A percentile compares a stretch with the other conserved stretches of the same genome.
phyloP scores from a whole-genome alignment of 2,797 vertebrate genomes.

The Myotis vivesi region DNA sequence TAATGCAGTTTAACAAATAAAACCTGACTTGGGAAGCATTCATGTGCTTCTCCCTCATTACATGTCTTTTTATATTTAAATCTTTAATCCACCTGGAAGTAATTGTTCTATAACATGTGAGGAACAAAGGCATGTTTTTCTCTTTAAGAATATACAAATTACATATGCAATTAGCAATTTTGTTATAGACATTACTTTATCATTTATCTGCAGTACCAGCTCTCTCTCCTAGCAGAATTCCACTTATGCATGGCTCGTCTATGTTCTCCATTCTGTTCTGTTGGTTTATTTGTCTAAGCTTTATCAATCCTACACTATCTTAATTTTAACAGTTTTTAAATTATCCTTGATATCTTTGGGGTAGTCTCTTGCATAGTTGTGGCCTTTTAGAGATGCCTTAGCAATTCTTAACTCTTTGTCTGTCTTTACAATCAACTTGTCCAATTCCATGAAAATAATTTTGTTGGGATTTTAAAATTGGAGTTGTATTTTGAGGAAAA shows the following conservation, averaged over 20 bases:
- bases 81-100: background rate
- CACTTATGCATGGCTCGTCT: background rate
- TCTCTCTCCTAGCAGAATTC: background rate
- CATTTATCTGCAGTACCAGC: background rate
- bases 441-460: background rate
- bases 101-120: background rate
- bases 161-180: background rate
- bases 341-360: background rate
- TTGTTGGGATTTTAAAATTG: background rate
- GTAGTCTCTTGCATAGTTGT: background rate
- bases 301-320: background rate
- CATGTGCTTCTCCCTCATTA: background rate
- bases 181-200: background rate
- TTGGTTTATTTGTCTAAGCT: background rate
- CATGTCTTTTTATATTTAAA: background rate
- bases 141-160: background rate
- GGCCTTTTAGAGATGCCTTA: background rate
- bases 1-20: background rate
- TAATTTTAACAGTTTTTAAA: constrained; percentile 13
- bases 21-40: background rate
- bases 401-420: background rate
- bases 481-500: background rate
- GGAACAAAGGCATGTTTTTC: background rate
- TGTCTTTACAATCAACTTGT: background rate
- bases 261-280: background rate